Percentiles rank a stretch among this genome's conserved stretches.
phyloP scores from a whole-genome alignment of 2,797 vertebrate genomes.

The Menidia menidia region DNA sequence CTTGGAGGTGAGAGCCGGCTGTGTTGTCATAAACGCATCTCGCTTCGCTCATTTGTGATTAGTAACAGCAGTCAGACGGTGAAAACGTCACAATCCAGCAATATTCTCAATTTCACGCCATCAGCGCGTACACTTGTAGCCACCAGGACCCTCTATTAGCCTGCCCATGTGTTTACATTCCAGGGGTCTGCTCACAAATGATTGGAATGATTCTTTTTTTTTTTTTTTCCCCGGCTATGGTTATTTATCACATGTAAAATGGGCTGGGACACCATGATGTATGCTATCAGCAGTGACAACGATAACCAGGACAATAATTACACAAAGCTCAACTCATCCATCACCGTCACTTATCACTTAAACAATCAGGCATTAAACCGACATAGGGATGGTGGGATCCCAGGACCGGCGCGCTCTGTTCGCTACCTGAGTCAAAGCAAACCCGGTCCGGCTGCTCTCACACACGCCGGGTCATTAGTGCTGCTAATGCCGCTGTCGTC shows the following conservation, averaged over 20 bases:
- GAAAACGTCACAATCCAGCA: conserved; percentile 32
- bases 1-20: conserved; percentile 11
- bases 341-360: conserved; percentile 84
- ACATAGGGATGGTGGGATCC: conserved; percentile 60
- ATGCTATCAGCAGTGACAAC: conserved; percentile 80
- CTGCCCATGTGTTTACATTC: conserved; percentile 66
- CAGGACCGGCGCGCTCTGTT: conserved; percentile 41
- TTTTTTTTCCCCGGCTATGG: conserved; percentile 47
- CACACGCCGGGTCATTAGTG: conserved; percentile 3
- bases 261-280: conserved; percentile 76
- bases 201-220: conserved; percentile 60
- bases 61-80: conserved; percentile 15
- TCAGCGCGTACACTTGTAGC: conserved; percentile 27
- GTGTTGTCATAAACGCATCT: conserved; percentile 4
- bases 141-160: conserved; percentile 69
- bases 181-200: conserved; percentile 65
- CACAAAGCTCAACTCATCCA: conserved; percentile 80
- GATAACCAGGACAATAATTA: conserved; percentile 86
- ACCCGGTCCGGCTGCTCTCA: conserved; percentile 47
- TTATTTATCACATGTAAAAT: conserved; percentile 84
- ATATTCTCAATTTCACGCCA: conserved; percentile 37
- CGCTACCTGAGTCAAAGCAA: conserved; percentile 26
- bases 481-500: conserved; percentile 23
- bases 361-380: conserved; percentile 75
- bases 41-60: conserved; percentile 27